phyloP scores from a whole-genome alignment of 2,888 invertebrate species.

The Caenorhabditis auriculariae region DNA sequence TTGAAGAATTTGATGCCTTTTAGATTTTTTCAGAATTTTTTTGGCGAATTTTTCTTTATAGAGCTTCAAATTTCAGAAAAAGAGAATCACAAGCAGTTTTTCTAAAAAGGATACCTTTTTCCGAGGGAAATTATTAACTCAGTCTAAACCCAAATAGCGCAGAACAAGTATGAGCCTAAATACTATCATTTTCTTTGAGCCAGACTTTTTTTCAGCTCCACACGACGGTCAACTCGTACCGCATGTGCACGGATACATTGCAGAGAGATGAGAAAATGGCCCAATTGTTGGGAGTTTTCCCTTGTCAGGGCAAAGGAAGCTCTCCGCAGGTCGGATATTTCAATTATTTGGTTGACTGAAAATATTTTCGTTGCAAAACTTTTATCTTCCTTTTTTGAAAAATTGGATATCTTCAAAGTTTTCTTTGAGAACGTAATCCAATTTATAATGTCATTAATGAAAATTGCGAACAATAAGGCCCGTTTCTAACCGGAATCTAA shows the following conservation, averaged over 20 bases:
- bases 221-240: conserved; percentile 26
- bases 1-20: neutral
- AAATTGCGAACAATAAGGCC: too few relatives aligned
- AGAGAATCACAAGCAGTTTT: too few relatives aligned
- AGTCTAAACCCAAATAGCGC: too few relatives aligned
- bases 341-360: too few relatives aligned
- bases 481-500: too few relatives aligned
- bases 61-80: too few relatives aligned
- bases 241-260: conserved; percentile 56
- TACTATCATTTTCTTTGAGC: neutral
- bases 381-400: too few relatives aligned
- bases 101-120: neutral
- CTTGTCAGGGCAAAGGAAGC: conserved; percentile 58
- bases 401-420: too few relatives aligned
- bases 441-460: too few relatives aligned
- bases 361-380: too few relatives aligned
- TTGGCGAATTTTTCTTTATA: neutral
- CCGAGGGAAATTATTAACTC: neutral
- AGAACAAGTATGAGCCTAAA: neutral
- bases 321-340: conserved; percentile 53
- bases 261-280: conserved; percentile 49
- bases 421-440: too few relatives aligned
- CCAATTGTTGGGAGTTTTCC: conserved; percentile 47
- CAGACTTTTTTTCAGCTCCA: conserved; percentile 31
- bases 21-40: neutral